A percentile compares a stretch with the other conserved stretches of the same genome.
Evolutionary conservation across 2,888 invertebrate species (phyloP).

Genomic region (Volucella bombylans): DNA sequence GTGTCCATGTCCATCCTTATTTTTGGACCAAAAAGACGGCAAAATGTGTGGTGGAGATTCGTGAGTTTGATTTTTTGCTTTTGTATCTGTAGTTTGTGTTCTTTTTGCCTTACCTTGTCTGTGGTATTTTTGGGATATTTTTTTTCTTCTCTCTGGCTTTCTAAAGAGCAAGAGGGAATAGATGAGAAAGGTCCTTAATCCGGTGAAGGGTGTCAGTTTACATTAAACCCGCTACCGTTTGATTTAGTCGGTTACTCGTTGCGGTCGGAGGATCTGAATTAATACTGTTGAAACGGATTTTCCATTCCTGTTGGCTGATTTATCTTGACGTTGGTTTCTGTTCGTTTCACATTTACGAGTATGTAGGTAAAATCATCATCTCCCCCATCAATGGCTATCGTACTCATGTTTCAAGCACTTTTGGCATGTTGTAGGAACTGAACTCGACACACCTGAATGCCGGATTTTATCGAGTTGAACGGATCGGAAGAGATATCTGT

Average conservation of each 20-base stretch:
- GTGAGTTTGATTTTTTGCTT: background rate
- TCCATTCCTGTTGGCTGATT: slow-evolving; percentile 44
- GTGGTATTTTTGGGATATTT: slow-evolving; percentile 16
- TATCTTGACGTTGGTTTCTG: slow-evolving; percentile 50
- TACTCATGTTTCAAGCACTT: slow-evolving; percentile 49
- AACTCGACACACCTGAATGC: slow-evolving; percentile 51
- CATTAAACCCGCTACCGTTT: slow-evolving; percentile 64
- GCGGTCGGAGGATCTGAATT: slow-evolving; percentile 47
- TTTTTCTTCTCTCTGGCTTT: slow-evolving; percentile 3
- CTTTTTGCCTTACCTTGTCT: slow-evolving; percentile 8
- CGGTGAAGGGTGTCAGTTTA: slow-evolving; percentile 61
- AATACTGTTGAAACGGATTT: slow-evolving; percentile 57
- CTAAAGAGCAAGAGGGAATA: slow-evolving; percentile 10
- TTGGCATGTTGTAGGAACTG: slow-evolving; percentile 11
- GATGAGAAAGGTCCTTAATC: slow-evolving; percentile 60
- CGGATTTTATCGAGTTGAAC: slow-evolving; percentile 56
- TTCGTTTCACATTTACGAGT: slow-evolving; percentile 25
- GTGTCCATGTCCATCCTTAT: slow-evolving; percentile 31
- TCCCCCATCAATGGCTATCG: slow-evolving; percentile 8
- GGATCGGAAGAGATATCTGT: slow-evolving; percentile 53
- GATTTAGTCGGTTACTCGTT: slow-evolving; percentile 46
- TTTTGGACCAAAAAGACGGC: slow-evolving; percentile 14
- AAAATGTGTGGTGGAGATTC: too few species aligned
- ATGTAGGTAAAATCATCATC: slow-evolving; percentile 17
- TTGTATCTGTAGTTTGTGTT: background rate